Conservation (phyloP, 2,797 vertebrate genomes). For the Aeoliscus strigatus region DNA sequence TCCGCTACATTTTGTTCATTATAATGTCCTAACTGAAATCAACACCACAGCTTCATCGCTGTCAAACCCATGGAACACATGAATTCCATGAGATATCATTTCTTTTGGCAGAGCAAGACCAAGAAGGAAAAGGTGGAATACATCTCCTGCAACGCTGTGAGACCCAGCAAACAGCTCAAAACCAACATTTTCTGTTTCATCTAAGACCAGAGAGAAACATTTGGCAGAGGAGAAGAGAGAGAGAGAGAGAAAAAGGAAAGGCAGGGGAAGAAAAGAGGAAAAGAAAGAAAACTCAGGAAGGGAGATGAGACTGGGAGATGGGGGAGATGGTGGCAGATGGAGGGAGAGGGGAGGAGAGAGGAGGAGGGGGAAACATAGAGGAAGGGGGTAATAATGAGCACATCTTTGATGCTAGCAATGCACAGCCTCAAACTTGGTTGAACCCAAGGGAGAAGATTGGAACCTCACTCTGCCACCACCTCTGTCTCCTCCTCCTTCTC, state of each 20-base stretch:
- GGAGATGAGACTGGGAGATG: too few species aligned
- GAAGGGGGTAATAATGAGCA: constrained; percentile 41
- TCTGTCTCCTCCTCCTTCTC: constrained; percentile 10
- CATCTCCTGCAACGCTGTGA: constrained; percentile 23
- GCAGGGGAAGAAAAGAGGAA: not conserved
- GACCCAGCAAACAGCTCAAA: constrained; percentile 33
- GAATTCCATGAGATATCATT: constrained; percentile 15
- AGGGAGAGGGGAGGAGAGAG: constrained; percentile 20
- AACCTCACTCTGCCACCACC: constrained; percentile 25
- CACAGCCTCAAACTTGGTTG: constrained; percentile 43
- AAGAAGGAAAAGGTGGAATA: constrained; percentile 3
- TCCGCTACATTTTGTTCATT: too few species aligned
- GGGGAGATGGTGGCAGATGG: too few species aligned
- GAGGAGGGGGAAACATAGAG: constrained; percentile 23
- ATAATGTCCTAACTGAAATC: too few species aligned
- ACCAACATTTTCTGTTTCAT: constrained; percentile 63
- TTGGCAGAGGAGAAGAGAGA: constrained; percentile 45
- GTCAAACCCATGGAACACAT: constrained; percentile 14
- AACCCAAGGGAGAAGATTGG: constrained; percentile 41
- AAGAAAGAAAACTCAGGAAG: not conserved
- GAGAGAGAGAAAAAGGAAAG: not conserved
- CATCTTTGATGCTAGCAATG: constrained; percentile 54
- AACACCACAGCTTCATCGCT: too few species aligned
- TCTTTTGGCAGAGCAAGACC: constrained; percentile 8
- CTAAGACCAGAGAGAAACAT: constrained; percentile 60